Evolutionary conservation across 2,113 vertebrate species (phyloP), one percentile per base, ranked within the genome.

Genomic region (Terrapene triunguis): DNA sequence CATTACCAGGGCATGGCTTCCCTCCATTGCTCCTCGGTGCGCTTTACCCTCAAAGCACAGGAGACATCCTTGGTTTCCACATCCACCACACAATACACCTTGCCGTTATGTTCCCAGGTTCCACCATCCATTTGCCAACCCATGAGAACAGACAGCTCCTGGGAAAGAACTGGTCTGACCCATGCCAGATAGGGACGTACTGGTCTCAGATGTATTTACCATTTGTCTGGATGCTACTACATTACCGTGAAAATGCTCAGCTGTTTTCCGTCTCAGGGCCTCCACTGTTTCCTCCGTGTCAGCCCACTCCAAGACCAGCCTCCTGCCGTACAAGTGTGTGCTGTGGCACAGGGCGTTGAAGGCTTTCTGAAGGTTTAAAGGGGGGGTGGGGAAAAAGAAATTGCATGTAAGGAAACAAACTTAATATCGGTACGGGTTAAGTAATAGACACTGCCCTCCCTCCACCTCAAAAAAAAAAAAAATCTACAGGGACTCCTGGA

Each of bases 281-380:
- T 99, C 99, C 50, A 99, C 97, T 0, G 98, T 99, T 83, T 99
- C 99, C 94, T 99, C 99, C 0, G 99, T 92, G 80, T 99, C 99
- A 0, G 99, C 99, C 99, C 99, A 99, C 96, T 99, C 99, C 95
- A 99, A 95, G 80, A 99, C 99, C 90, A 99, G 98, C 90, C 99
- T 98, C 69, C 99, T 98, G 79, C 99, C 99, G 0, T 99, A 99
- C 96, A 99, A 87, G 98, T 99, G 99, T 1, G 99, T 99, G 97
- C 99, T 99, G 98, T 99, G 99, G 97, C 99, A 99, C 89, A 99
- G 98, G 1, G 99, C 99, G 0, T 87, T 96, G 98, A 99, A 99
- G 0, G 99, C 99, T 99, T 99, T 99, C 99, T 99, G 98, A 17
- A 32, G 59, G 24, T 24, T 53, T 3, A 47, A 53, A 0, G 65